Evolutionary conservation across 2,888 invertebrate genomes (phyloP), one percentile per base, ranked within the genome.

Genomic region (Eretmocerus hayati): DNA sequence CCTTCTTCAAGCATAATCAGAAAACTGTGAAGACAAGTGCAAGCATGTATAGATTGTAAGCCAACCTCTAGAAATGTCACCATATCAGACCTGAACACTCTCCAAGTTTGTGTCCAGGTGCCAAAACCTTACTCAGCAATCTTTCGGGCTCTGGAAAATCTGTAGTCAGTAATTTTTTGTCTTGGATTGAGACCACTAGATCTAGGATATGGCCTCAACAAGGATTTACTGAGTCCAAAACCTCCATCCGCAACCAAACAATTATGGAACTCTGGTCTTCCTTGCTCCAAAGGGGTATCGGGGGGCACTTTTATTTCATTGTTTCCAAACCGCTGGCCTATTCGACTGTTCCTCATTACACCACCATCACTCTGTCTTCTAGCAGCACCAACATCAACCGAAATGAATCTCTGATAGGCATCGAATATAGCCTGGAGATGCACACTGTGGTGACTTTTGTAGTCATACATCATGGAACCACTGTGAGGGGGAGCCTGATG

Each of bases 401-500:
- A n/a, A n/a, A n/a, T n/a, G n/a, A n/a, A n/a, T n/a, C n/a, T n/a
- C n/a, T n/a, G n/a, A n/a, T n/a, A n/a, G n/a, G n/a, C 56, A 44
- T 58, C 55, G 15, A 51, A 52, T 21, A 56, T 33, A 19, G 48
- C 54, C 8, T 58, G 39, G 5, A 58, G 36, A 30, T 54, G 52
- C 39, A 57, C 50, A 37, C 59, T 58, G 37, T 54, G 52, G 15
- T 32, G 31, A 4, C 45, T 26, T 40, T 58, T 59, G 22, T 56
- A 56, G 42, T 59, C 56, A 20, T 30, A 55, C 43, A 46, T 56
- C 6, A 30, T 18, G 0, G 55, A 56, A 5, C 57, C 57, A 49
- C 50, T 41, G n/a, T n/a, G n/a, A n/a, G n/a, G n/a, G n/a, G n/a
- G n/a, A n/a, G n/a, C n/a, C n/a, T n/a, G n/a, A n/a, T n/a, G n/a